Conservation (phyloP, 1,140 invertebrate species). For the Rhopalosiphum padi region DNA sequence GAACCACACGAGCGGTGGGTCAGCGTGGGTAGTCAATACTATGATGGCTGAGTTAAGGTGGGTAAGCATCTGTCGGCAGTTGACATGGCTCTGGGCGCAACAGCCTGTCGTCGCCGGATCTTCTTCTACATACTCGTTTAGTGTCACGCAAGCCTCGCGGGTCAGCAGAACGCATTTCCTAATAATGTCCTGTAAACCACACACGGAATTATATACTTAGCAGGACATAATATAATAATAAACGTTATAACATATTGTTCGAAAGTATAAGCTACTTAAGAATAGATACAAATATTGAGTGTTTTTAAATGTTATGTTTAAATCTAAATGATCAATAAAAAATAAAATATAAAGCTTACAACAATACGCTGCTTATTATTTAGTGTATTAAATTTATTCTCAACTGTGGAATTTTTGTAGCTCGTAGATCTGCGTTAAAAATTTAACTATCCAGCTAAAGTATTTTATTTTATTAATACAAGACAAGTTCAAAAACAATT, state of each 20-base stretch:
- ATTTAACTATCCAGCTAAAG: no score
- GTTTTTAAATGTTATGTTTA: background rate
- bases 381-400: no score
- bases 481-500: no score
- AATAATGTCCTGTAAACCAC: slow-evolving; percentile 65
- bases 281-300: background rate
- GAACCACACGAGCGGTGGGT: slow-evolving; percentile 79
- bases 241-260: background rate
- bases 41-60: slow-evolving; percentile 73
- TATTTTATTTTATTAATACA: no score
- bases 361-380: no score
- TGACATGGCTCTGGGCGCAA: slow-evolving; percentile 6
- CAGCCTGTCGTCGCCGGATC: slow-evolving; percentile 41
- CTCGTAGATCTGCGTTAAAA: no score
- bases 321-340: no score
- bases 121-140: slow-evolving; percentile 51
- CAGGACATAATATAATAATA: background rate
- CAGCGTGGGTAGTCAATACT: slow-evolving; percentile 67
- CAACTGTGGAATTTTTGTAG: no score
- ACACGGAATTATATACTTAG: background rate
- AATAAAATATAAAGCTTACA: no score
- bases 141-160: slow-evolving; percentile 64
- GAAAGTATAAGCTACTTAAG: background rate
- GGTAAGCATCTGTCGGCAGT: slow-evolving; percentile 59
- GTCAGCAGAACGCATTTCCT: slow-evolving; percentile 68